Conservation (phyloP, 2,888 invertebrate species). For the Polyommatus icarus region DNA sequence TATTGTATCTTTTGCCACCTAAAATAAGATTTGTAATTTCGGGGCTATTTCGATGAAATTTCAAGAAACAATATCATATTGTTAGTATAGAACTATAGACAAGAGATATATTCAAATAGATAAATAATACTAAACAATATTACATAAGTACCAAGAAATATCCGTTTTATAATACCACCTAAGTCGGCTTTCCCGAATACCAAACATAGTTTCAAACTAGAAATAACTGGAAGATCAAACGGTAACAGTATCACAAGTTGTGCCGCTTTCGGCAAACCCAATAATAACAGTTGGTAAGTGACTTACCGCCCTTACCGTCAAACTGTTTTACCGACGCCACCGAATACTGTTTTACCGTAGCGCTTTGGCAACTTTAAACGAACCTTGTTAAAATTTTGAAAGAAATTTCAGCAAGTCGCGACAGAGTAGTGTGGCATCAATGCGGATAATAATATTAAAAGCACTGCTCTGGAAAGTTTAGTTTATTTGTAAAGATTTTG, state of each 20-base stretch:
- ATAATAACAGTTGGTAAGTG: constrained; percentile 63
- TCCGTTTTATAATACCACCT: background rate
- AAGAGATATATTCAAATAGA: no score
- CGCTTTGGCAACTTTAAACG: background rate
- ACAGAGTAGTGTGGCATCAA: background rate
- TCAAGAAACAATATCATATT: no score
- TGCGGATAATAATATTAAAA: background rate
- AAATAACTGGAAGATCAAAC: constrained; percentile 13
- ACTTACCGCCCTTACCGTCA: constrained; percentile 50
- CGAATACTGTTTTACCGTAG: constrained; percentile 22
- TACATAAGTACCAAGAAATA: background rate
- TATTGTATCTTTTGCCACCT: no score
- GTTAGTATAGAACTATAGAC: no score
- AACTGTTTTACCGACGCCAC: constrained; percentile 19
- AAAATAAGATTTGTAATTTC: no score
- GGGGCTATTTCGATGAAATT: no score
- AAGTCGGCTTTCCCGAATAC: background rate
- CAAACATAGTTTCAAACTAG: background rate
- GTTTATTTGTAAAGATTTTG: no score
- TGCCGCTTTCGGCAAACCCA: constrained; percentile 49
- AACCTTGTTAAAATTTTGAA: background rate
- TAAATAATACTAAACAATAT: background rate
- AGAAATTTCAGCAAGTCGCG: background rate
- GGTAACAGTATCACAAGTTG: constrained; percentile 39
- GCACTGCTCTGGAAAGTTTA: background rate